A percentile compares a stretch with the other conserved stretches of the same genome.
Evolutionary conservation across 1,140 invertebrate species (phyloP).

Genomic region (Calliphora vicina): DNA sequence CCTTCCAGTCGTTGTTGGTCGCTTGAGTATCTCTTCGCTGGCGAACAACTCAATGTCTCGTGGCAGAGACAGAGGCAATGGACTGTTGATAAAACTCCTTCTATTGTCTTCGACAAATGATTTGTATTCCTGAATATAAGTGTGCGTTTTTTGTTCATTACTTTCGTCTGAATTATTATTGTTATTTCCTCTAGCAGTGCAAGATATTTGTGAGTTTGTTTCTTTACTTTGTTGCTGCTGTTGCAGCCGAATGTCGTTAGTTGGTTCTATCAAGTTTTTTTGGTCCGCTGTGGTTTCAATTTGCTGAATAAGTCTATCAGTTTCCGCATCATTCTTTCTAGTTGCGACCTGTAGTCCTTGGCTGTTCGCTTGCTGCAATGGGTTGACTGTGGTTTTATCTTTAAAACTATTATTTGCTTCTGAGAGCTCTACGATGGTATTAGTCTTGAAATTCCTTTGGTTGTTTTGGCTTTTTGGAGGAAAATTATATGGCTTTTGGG

Average conservation of each 20-base stretch:
- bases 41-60: conserved; percentile 24
- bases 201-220: conserved; percentile 8
- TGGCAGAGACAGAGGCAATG: conserved; percentile 7
- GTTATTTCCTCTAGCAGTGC: neutral
- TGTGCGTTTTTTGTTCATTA: conserved; percentile 6
- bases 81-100: conserved; percentile 26
- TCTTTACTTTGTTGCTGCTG: neutral
- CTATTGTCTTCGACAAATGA: conserved; percentile 35
- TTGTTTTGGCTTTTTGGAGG: neutral
- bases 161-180: neutral
- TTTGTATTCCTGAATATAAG: conserved; percentile 36
- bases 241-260: neutral
- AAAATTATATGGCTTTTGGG: neutral
- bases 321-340: neutral
- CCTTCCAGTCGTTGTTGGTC: neutral
- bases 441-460: neutral
- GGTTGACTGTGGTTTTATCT: neutral
- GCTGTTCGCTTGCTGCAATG: neutral
- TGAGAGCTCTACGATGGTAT: neutral
- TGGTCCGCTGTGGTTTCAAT: neutral
- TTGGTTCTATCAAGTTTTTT: neutral
- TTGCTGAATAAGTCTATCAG: neutral
- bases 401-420: too few relatives aligned
- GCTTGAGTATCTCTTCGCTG: conserved; percentile 32
- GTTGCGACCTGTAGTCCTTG: neutral